phyloP scores from a whole-genome alignment of 1,140 invertebrate species.

The Drosophila sproati region DNA sequence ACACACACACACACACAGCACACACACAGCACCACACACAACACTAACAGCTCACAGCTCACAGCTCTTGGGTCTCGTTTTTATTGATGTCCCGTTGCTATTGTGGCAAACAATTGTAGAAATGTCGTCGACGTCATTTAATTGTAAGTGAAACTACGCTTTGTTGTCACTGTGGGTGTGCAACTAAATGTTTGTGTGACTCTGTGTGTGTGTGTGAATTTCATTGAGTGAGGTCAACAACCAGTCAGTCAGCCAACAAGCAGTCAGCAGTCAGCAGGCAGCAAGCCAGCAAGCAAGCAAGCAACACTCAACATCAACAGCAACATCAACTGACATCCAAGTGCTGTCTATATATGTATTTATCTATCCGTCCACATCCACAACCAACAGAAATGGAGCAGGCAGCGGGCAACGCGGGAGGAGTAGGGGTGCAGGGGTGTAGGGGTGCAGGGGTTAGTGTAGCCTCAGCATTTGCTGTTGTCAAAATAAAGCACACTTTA shows the following conservation, averaged over 20 bases:
- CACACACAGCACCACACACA: too few species aligned
- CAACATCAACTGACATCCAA: conserved; percentile 50
- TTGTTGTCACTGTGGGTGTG: conserved; percentile 49
- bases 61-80: conserved; percentile 59
- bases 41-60: conserved; percentile 8
- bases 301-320: conserved; percentile 60
- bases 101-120: conserved; percentile 77
- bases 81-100: conserved; percentile 80
- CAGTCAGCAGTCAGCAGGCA: conserved; percentile 5
- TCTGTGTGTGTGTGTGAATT: conserved; percentile 23
- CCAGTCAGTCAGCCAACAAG: conserved; percentile 36
- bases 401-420: not conserved
- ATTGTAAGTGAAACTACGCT: conserved; percentile 81
- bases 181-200: not conserved
- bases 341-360: conserved; percentile 55
- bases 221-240: conserved; percentile 74
- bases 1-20: conserved; percentile 8
- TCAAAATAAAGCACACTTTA: conserved; percentile 83
- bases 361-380: conserved; percentile 39
- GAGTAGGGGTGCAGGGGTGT: not conserved
- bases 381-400: conserved; percentile 16
- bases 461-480: conserved; percentile 54
- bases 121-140: conserved; percentile 79
- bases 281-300: conserved; percentile 33
- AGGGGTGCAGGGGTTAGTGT: not conserved